These are phyloP conservation scores for Trinorchestia longiramus DNA, from an alignment of 1,140 invertebrate genomes.

Conservation along the genomic window DNA sequence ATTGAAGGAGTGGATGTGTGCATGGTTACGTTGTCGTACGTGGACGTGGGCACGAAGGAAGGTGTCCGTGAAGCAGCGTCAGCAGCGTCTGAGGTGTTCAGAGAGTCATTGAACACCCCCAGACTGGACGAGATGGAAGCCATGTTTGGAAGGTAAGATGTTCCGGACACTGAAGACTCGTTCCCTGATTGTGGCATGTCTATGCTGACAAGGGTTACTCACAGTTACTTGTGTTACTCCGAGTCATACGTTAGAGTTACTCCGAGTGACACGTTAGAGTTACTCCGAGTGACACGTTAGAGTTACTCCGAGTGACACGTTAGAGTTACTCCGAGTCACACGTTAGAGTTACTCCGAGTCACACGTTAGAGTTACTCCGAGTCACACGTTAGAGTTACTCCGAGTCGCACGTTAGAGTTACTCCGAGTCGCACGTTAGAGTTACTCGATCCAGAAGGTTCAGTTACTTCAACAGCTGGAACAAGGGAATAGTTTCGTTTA, in stretches of 20 bases:
- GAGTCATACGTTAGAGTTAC: neutral
- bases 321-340: neutral
- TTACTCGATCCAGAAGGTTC: no score
- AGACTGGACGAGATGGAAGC: neutral
- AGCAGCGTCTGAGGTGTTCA: conserved; percentile 29
- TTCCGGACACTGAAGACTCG: neutral
- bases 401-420: neutral
- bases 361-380: neutral
- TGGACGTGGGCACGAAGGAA: conserved; percentile 50
- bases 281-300: no score
- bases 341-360: neutral
- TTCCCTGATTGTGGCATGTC: neutral
- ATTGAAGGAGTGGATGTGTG: neutral
- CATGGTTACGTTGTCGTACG: conserved; percentile 14
- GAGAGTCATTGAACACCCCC: neutral
- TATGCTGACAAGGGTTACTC: neutral
- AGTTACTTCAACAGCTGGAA: no score
- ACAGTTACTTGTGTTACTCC: neutral
- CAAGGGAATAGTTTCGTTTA: no score
- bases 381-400: no score
- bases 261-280: no score
- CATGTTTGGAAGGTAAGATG: neutral
- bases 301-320: neutral
- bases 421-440: neutral
- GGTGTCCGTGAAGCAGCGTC: conserved; percentile 44